Evolutionary conservation across 1,140 invertebrate genomes (phyloP), one percentile per base, ranked within the genome.

Genomic region (Lepidurus arcticus): DNA sequence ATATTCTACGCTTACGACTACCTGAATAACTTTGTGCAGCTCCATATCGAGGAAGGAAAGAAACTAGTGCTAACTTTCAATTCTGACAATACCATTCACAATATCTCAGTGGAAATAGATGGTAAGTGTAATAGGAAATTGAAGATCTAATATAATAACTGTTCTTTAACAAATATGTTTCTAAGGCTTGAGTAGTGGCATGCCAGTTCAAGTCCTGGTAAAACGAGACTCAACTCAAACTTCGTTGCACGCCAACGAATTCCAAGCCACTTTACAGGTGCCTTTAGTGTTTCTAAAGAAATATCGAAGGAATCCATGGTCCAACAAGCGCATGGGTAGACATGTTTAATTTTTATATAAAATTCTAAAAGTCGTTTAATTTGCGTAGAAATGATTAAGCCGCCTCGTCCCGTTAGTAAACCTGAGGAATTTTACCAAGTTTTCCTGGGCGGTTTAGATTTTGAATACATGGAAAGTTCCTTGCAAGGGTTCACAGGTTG

Each of bases 1-100:
- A 90, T 98, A 26, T 86, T 97, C 1, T 97, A 97, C 82, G 93
- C 94, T 7, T 95, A 96, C 83, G 95, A 97, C 86, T 92, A 96
- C 85, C 86, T 95, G 53, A 96, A 96, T 81, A 98, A 98, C 84
- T 97, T 98, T 84, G 90, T 96, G 65, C 94, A 97, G 84, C 84
- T 97, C 9, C 94, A 94, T 84, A 90, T 97, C 44, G 89, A 91
- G 78, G 90, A 92, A 79, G 91, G 90, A 1, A 90, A 86, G 81
- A 83, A 87, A 87, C 89, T 96, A 7, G 89, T 94, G 0, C 95
- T 94, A 82, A 87, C 94, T 1, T 96, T 94, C 83, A 96, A 96
- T 84, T 88, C 91, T 78, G 90, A 89, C 76, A 90, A 92, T 82
- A 90, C 91, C 84, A 93, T 96, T 76, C 88, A 93, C 74, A 91